Conservation (phyloP, 2,797 vertebrate genomes). For the Schizopygopsis malacanthus region DNA sequence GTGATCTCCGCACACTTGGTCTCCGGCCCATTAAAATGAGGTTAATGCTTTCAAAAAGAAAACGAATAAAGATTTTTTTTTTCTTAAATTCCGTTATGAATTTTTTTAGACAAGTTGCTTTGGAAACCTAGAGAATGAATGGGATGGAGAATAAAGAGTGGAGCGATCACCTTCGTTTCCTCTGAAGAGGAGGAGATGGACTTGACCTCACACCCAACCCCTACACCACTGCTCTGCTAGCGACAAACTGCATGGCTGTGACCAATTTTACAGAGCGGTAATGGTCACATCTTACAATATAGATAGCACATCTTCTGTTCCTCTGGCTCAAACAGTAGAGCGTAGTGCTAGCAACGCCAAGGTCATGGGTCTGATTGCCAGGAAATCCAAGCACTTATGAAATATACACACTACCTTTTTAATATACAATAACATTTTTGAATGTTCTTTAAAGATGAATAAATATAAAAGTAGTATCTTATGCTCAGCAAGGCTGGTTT, state of each 20-base stretch:
- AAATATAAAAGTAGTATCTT: background rate
- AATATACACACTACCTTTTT: background rate
- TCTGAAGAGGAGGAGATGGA: conserved; percentile 82
- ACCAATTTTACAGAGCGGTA: conserved; percentile 82
- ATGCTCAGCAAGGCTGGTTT: background rate
- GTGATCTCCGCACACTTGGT: conserved; percentile 87
- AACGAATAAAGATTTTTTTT: conserved; percentile 65
- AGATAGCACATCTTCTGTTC: background rate
- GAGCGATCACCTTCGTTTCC: conserved; percentile 84
- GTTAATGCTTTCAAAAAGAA: conserved; percentile 88
- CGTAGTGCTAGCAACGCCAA: background rate
- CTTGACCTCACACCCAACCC: conserved; percentile 74
- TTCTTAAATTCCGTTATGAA: conserved; percentile 62
- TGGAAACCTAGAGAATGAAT: conserved; percentile 44
- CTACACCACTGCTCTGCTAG: conserved; percentile 50
- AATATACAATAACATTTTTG: background rate
- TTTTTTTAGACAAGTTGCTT: conserved; percentile 76
- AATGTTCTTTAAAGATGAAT: background rate
- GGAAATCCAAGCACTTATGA: background rate
- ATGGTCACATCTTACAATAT: conserved; percentile 64
- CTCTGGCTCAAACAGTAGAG: background rate
- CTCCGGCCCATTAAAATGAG: conserved; percentile 89
- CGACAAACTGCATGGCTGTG: conserved; percentile 80
- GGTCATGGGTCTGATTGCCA: background rate
- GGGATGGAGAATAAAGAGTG: conserved; percentile 46